Base-by-base conservation (phyloP, 2,797 vertebrate genomes). In the Poeciliopsis infans region DNA sequence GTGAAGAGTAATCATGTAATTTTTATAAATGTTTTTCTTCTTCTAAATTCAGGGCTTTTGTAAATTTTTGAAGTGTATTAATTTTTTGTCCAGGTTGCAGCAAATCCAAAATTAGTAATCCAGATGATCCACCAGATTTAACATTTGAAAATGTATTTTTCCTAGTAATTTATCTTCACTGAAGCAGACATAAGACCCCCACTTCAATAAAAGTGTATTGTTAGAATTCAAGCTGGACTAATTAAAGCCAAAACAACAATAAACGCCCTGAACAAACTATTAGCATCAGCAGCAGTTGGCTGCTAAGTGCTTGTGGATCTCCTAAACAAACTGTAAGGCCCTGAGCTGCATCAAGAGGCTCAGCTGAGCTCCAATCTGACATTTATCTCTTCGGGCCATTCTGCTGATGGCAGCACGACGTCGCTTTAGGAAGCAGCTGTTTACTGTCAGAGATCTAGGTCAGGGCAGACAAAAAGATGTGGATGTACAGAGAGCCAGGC, bases 381-480 rank as follows among this genome's bases (percentile, higher is more conserved):
- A 95, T 96, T 96, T 96, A 96, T 96, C 95, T 96, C 92, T 83
- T 86, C 46, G 74, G 89, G 93, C 93, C 90, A 88, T 96, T 96
- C 94, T 96, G 96, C 95, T 84, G 89, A 96, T 89, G 93, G 93
- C 93, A 96, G 95, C 95, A 93, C 85, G 85, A 92, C 10, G 80
- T 92, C 83, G 81, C 55, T 91, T 87, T 93, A 88, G 90, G 93
- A 92, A 76, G 92, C 96, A 96, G 96, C 96, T 97, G 96, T 96
- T 86, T 92, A 94, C 95, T 90, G 95, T 96, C 95, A 96, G 96
- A 96, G 96, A 97, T 97, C 96, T 97, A 95, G 96, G 96, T 97
- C 96, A 97, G 93, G 88, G 88, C 43, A 43, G 81, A 79, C 51
- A 74, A 83, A 75, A 16, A 75, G 68, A 90, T 78, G 53, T 61